A percentile compares a stretch with the other conserved stretches of the same genome.
Evolutionary conservation across 2,113 vertebrate genomes (phyloP).

Genomic region (Urocitellus parryii): DNA sequence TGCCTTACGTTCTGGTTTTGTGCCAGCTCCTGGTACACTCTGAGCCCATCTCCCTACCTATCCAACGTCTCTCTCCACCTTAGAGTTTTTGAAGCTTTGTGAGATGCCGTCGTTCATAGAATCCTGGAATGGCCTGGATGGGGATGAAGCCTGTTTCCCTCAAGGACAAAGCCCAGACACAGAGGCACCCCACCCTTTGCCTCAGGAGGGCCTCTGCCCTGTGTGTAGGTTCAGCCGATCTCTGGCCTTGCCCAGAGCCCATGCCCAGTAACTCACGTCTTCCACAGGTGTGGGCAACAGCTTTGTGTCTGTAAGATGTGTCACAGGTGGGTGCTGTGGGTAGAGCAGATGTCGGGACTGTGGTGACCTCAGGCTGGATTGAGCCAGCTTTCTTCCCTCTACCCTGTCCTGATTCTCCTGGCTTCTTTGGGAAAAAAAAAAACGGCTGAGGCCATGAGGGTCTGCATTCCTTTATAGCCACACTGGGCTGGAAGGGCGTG

Average conservation of each 20-base stretch:
- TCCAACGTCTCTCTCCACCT: not conserved
- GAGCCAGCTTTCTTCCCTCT: not conserved
- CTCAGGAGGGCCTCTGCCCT: not conserved
- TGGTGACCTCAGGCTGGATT: not conserved
- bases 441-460: not conserved
- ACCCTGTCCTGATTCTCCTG: not conserved
- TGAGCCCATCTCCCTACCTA: not conserved
- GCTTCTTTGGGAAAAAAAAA: not conserved
- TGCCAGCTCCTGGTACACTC: not conserved
- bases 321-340: too few species aligned
- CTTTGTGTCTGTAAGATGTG: not conserved
- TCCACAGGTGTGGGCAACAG: fast-evolving
- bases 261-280: not conserved
- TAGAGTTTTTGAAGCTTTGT: not conserved
- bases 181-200: not conserved
- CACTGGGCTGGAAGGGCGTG: fast-evolving
- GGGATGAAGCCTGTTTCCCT: not conserved
- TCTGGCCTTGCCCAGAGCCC: not conserved
- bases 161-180: not conserved
- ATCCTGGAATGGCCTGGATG: not conserved
- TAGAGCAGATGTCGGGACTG: not conserved
- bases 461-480: not conserved
- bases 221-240: not conserved
- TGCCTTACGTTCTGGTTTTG: not conserved
- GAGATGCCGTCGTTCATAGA: not conserved